Evolutionary conservation across 2,113 vertebrate genomes (phyloP).

Genomic region (Poeciliopsis retropinna): DNA sequence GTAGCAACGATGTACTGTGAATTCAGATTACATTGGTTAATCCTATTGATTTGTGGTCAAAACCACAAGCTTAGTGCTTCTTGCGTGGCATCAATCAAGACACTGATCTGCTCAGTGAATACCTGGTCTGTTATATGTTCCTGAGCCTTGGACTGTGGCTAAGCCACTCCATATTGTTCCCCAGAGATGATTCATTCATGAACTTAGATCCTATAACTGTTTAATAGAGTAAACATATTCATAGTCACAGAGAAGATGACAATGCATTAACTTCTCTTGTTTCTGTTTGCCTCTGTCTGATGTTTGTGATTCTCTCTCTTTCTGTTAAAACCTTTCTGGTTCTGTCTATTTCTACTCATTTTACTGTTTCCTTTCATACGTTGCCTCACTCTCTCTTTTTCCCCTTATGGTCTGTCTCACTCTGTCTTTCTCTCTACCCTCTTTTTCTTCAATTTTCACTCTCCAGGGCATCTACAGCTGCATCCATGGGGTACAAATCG

Average conservation of each 20-base stretch:
- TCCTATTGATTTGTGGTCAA: conserved; percentile 59
- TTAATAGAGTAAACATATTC: conserved; percentile 69
- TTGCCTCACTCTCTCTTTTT: conserved; percentile 37
- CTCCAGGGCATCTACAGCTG: conserved; percentile 98
- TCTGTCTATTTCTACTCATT: conserved; percentile 23
- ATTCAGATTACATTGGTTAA: conserved; percentile 67
- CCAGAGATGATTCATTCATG: conserved; percentile 57
- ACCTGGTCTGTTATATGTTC: conserved; percentile 13
- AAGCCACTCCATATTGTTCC: conserved; percentile 27
- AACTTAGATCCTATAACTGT: conserved; percentile 64
- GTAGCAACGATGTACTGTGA: conserved; percentile 27
- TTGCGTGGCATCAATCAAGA: conserved; percentile 62
- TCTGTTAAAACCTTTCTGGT: conserved; percentile 36
- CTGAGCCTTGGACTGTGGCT: conserved; percentile 34
- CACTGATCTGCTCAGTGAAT: conserved; percentile 34
- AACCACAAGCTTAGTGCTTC: conserved; percentile 35
- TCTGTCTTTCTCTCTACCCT: conserved; percentile 51
- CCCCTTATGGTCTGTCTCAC: conserved; percentile 53
- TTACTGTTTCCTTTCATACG: conserved; percentile 31
- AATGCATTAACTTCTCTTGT: conserved; percentile 63
- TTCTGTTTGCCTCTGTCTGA: conserved; percentile 24
- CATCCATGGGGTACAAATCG: conserved; percentile 97
- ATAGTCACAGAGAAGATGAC: conserved; percentile 48
- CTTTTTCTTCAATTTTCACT: conserved; percentile 46
- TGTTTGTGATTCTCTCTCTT: conserved; percentile 10